A percentile compares a stretch with the other conserved stretches of the same genome.
phyloP scores from a whole-genome alignment of 64 coral and sea anemone species.

The Montipora capricornis region DNA sequence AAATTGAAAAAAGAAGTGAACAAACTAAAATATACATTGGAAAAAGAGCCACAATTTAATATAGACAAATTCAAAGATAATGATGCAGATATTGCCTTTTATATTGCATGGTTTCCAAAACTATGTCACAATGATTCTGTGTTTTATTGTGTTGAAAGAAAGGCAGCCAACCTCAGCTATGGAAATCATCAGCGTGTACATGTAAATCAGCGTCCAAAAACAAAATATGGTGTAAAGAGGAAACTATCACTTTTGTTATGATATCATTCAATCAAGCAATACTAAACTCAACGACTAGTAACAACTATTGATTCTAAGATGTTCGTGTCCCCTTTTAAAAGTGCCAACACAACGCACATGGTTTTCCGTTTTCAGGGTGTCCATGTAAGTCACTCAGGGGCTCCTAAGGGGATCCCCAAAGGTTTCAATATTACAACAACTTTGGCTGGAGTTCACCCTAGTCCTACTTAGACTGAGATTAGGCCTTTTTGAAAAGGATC shows the following conservation, averaged over 20 bases:
- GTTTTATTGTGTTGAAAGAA: conserved; percentile 62
- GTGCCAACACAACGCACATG: no score
- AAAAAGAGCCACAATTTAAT: not conserved
- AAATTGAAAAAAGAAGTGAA: not conserved
- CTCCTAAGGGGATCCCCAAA: not conserved
- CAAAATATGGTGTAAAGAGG: not conserved
- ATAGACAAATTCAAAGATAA: conserved; percentile 17
- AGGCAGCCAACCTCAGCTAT: conserved; percentile 47
- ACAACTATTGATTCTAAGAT: no score
- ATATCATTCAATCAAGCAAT: no score
- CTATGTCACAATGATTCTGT: conserved; percentile 37
- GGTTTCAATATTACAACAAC: no score
- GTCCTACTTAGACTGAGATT: conserved; percentile 37
- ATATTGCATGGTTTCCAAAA: conserved; percentile 26
- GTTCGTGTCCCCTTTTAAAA: no score
- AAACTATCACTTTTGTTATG: not conserved
- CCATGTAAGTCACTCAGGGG: no score
- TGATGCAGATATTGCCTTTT: conserved; percentile 32
- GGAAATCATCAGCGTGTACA: not conserved
- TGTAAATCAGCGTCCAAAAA: not conserved
- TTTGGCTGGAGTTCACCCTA: conserved; percentile 55
- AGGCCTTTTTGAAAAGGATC: conserved; percentile 64
- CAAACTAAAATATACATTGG: not conserved
- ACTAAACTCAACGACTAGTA: no score
- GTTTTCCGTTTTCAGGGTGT: no score